Evolutionary conservation across 1,140 invertebrate species (phyloP).

Genomic region (Caenorhabditis latens): DNA sequence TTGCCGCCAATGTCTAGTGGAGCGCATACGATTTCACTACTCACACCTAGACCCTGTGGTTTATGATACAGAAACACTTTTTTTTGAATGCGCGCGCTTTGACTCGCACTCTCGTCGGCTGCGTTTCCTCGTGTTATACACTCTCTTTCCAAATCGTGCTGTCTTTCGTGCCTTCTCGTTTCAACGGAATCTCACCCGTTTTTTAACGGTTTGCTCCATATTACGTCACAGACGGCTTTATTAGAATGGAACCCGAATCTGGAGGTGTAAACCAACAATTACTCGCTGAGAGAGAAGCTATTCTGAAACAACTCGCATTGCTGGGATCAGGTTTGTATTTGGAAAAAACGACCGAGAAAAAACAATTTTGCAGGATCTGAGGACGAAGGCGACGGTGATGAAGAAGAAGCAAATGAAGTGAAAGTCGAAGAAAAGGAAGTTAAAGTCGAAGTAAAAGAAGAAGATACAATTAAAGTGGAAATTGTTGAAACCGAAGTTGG

Average conservation of each 20-base stretch:
- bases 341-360: neutral
- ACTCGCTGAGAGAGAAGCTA: conserved; percentile 12
- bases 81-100: conserved; percentile 13
- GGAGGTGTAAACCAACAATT: neutral
- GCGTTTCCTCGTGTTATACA: neutral
- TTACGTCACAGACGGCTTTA: no score
- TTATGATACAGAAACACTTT: no score
- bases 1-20: no score
- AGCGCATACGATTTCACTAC: no score
- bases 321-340: neutral
- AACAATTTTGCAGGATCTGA: neutral
- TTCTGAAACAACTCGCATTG: neutral
- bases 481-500: no score
- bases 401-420: neutral
- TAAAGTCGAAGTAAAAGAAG: no score
- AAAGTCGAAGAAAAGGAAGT: neutral
- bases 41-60: no score
- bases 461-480: no score
- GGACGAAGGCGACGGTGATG: neutral
- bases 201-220: no score
- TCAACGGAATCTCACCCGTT: no score
- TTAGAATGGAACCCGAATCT: neutral
- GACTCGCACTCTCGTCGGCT: neutral
- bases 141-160: neutral
- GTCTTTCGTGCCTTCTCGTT: no score